phyloP scores from a whole-genome alignment of 2,113 vertebrate species.

The Thymallus thymallus region DNA sequence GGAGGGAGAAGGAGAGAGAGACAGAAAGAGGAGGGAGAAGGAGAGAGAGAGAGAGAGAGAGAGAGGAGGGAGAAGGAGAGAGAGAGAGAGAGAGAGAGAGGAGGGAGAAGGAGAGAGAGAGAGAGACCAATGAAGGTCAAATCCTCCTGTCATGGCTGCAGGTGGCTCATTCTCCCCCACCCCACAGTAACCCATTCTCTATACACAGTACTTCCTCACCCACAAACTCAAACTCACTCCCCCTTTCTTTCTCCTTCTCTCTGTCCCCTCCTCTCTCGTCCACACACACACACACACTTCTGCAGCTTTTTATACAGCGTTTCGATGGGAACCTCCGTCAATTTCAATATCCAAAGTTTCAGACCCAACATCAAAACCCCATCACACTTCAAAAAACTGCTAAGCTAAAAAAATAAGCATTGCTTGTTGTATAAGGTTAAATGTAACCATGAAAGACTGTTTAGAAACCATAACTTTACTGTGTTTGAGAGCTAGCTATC shows the following conservation, averaged over 20 bases:
- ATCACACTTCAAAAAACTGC: background rate
- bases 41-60: too few species aligned
- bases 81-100: constrained; percentile 37
- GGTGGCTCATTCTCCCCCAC: constrained; percentile 81
- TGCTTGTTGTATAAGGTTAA: background rate
- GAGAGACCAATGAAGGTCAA: constrained; percentile 84
- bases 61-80: constrained; percentile 25
- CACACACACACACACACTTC: constrained; percentile 34
- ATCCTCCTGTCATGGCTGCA: constrained; percentile 83
- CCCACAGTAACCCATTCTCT: constrained; percentile 54
- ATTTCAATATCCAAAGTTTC: background rate
- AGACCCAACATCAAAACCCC: background rate
- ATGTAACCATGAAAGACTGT: background rate
- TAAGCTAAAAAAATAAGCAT: background rate
- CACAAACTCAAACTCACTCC: constrained; percentile 36
- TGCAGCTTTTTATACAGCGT: background rate
- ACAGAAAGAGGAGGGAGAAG: too few species aligned
- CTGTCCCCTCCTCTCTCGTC: constrained; percentile 1
- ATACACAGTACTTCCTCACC: constrained; percentile 60
- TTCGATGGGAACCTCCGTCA: background rate
- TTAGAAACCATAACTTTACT: background rate
- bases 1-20: constrained; percentile 15
- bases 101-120: constrained; percentile 11
- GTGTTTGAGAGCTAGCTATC: too few species aligned
- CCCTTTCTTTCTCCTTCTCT: constrained; percentile 6